Percentiles rank a stretch among this genome's conserved stretches.
Evolutionary conservation across 2,797 vertebrate genomes (phyloP).

Genomic region (Odontamblyopus rebecca): DNA sequence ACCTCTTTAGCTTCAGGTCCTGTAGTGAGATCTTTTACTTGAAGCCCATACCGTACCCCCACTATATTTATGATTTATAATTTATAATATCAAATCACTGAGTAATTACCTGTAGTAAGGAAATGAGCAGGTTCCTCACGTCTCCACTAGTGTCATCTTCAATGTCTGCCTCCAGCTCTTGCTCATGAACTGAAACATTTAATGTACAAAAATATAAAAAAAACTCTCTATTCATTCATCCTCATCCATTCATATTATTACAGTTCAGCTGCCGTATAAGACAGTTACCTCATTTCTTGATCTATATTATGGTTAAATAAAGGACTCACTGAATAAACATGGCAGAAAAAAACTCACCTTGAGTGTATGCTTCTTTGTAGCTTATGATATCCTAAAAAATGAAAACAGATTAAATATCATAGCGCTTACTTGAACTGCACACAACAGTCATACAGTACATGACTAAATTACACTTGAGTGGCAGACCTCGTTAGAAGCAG

Average conservation of each 20-base stretch:
- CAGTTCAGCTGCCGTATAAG: background rate
- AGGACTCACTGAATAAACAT: background rate
- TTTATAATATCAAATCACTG: no score
- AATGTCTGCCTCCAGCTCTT: slow-evolving; percentile 85
- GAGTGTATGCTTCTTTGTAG: slow-evolving; percentile 73
- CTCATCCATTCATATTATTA: background rate
- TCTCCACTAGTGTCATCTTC: slow-evolving; percentile 89
- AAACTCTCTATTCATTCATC: background rate
- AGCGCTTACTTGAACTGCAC: background rate
- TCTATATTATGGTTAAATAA: slow-evolving; percentile 1
- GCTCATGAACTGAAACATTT: slow-evolving; percentile 79
- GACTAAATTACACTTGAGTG: background rate
- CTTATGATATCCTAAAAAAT: slow-evolving; percentile 70
- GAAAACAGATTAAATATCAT: slow-evolving; percentile 10
- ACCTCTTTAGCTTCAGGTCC: background rate
- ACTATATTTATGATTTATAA: no score
- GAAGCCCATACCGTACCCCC: background rate
- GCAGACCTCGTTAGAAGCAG: slow-evolving; percentile 75
- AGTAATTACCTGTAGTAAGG: slow-evolving; percentile 85
- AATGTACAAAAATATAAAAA: background rate
- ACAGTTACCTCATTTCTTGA: background rate
- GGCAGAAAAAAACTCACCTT: slow-evolving; percentile 57
- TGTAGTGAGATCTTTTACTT: background rate
- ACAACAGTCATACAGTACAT: background rate
- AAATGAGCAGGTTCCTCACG: slow-evolving; percentile 82